Conservation (phyloP, 2,113 vertebrate species). For the Plecturocebus donacophilus region DNA sequence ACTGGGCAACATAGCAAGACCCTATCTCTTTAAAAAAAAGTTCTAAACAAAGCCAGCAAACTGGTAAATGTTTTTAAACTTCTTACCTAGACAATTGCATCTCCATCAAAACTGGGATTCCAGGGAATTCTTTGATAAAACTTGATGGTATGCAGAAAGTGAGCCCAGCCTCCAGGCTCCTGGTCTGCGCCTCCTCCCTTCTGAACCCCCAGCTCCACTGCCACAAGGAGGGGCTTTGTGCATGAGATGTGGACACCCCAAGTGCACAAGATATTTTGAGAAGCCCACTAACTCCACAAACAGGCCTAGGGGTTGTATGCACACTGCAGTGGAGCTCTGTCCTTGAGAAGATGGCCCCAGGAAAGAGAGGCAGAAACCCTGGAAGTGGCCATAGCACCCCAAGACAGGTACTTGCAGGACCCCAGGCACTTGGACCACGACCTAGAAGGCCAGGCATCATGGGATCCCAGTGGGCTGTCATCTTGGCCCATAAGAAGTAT, state of each 20-base stretch:
- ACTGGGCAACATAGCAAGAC: too few relatives aligned
- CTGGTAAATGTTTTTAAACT: background rate
- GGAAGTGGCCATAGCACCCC: background rate
- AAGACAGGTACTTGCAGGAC: background rate
- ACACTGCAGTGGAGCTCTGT: background rate
- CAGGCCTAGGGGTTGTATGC: background rate
- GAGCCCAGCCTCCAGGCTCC: background rate
- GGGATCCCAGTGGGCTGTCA: background rate
- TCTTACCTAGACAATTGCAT: background rate
- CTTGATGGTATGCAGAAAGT: background rate
- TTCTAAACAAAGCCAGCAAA: background rate
- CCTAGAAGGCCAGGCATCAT: background rate
- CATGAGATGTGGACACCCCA: background rate
- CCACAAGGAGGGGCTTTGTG: background rate
- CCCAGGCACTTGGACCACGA: background rate
- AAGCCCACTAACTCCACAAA: background rate
- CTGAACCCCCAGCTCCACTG: background rate
- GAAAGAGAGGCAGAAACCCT: background rate
- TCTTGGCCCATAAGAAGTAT: background rate
- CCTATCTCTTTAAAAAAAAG: background rate
- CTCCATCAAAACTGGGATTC: background rate
- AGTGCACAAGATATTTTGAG: background rate
- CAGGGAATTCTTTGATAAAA: background rate
- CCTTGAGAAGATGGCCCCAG: background rate
- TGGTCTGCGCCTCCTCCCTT: accelerated